These are phyloP conservation scores for Sarcophaga caerulescens DNA, from an alignment of 2,888 invertebrate genomes.

Conservation along the genomic window DNA sequence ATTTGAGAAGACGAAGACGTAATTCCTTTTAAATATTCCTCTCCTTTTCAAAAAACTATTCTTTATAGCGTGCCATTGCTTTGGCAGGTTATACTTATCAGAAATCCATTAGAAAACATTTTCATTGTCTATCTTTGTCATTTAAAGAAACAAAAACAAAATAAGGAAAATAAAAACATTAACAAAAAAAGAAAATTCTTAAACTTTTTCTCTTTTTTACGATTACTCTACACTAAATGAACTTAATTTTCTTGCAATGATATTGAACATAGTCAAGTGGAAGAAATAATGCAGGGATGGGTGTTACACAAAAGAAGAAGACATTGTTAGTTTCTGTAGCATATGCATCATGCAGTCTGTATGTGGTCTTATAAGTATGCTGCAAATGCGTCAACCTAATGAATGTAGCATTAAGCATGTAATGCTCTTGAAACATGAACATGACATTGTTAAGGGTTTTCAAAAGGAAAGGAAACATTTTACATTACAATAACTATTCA, in stretches of 20 bases:
- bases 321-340: constrained; percentile 6
- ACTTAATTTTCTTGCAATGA: constrained; percentile 19
- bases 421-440: constrained; percentile 26
- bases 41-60: no score
- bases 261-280: neutral
- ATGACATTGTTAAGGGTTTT: constrained; percentile 19
- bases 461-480: no score
- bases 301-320: neutral
- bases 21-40: no score
- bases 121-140: neutral
- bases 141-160: neutral
- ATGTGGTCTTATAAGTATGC: neutral
- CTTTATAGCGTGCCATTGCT: neutral
- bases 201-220: neutral
- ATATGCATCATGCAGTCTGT: constrained; percentile 9
- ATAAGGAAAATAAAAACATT: neutral
- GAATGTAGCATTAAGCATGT: constrained; percentile 12
- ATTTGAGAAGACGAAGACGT: no score
- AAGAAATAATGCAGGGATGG: neutral
- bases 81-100: neutral
- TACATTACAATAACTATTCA: no score
- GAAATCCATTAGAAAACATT: constrained; percentile 26
- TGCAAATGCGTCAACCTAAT: constrained; percentile 9
- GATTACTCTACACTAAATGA: constrained; percentile 17
- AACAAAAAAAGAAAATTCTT: neutral